Base-by-base conservation (phyloP, 2,113 vertebrate genomes). In the Isichthys henryi region DNA sequence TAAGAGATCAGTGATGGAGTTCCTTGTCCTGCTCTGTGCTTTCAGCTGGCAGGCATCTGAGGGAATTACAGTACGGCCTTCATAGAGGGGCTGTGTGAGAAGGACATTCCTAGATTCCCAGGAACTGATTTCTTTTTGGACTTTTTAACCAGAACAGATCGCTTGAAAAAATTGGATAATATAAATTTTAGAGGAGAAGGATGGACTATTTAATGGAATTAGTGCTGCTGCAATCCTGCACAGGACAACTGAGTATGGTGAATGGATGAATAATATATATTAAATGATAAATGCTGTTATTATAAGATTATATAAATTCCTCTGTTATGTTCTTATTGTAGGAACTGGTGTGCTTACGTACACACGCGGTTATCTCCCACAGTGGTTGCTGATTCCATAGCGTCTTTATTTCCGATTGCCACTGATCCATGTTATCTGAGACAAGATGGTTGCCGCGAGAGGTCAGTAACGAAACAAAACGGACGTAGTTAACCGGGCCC, bases 291-390 rank as follows among this genome's bases (percentile, higher is more conserved):
- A 48, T 83, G 17, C 1, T 83, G 5, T 46, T 45, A 6, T 27
- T 86, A 50, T 86, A 86, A 1, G 0, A n/a, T 49, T 86, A 49
- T 46, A 11, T 49, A 53, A 35, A 27, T 53, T 19, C 2, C 0
- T 56, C 21, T 35, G 8, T 35, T 35, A 31, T 56, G 6, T 52
- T 87, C 23, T 17, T 48, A 19, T 49, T 43, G 6, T 53, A 97
- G 96, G 92, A 97, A 96, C 39, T 96, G 96, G 96, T 97, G 96
- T 88, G 96, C 96, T 80, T 96, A 96, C 90, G 95, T 96, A 2
- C 96, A 96, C 74, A 96, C 94, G 19, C 94, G 94, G 86, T 95
- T 97, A 1, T 89, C 94, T 23, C 96, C 96, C 11, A 94, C 94
- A 1, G 93, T 93, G 50, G 91, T 94, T 23, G 86, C 94, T 45